Base-by-base conservation (phyloP, 92 coral and sea anemone species). In the Porites rus region DNA sequence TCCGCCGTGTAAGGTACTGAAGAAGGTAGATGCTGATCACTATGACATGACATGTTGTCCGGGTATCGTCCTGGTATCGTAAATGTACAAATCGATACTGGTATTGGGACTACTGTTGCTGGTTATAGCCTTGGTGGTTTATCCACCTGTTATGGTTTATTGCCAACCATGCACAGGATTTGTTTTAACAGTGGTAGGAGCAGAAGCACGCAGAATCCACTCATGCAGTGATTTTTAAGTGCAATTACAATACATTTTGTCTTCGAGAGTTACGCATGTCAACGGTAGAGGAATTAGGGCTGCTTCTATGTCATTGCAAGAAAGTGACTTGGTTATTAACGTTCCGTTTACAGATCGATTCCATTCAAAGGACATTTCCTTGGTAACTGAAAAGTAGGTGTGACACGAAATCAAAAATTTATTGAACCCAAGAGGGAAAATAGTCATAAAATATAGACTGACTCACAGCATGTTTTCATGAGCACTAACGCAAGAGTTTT, bases 131-230 rank as follows among this genome's bases (percentile, higher is more conserved):
- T 51, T 79, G 72, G 51, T 43, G 54, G 43, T 46, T 6, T 46
- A 54, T 18, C 7, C 38, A 79, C 83, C 83, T 79, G 74, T 25
- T 31, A 73, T 14, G 20, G 73, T 50, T n/a, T 21, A 13, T 50
- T 14, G 50, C 43, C 21, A 79, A 79, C 46, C 83, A 79, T 43
- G 46, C 13, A 38, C 10, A 3, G 51, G n/a, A 18, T 13, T 8
- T 6, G 63, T 28, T 3, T 77, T 17, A 38, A 77, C 19, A 58
- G 60, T 54, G 22, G 11, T 13, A 64, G 46, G 28, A 2, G 4
- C 24, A n/a, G 10, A 65, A 8, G 8, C 16, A 25, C 24, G n/a
- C 22, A 64, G 1, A 63, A 46, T 13, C 1, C 5, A 1, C 1
- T 21, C 68, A 16, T 10, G 80, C 66, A 76, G 10, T 76, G 18